phyloP scores from a whole-genome alignment of 1,140 invertebrate species.

The Ceratoteleas bidentatus region DNA sequence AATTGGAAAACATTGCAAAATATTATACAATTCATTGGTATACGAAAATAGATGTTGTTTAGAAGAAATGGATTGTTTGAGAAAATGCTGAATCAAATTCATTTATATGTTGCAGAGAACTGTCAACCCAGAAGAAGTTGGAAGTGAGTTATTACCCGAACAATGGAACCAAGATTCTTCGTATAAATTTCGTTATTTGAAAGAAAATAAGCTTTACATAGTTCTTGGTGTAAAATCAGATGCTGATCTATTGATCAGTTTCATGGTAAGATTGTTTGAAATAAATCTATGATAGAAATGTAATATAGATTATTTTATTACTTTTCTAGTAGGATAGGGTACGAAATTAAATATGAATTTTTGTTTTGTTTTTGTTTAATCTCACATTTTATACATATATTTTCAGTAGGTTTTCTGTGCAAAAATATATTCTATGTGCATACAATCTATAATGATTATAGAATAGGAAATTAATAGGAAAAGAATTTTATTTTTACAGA shows the following conservation, averaged over 20 bases:
- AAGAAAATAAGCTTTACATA: constrained; percentile 85
- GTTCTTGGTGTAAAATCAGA: too few relatives aligned
- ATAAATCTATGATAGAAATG: too few relatives aligned
- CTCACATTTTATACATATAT: too few relatives aligned
- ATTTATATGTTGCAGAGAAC: constrained; percentile 80
- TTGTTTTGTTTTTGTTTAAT: too few relatives aligned
- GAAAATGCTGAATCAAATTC: background rate
- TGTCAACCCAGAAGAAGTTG: constrained; percentile 83
- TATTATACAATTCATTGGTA: too few relatives aligned
- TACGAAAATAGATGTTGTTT: too few relatives aligned
- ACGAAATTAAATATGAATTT: too few relatives aligned
- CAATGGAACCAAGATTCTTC: constrained; percentile 85
- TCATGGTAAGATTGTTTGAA: constrained; percentile 83
- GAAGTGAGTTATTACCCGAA: constrained; percentile 86
- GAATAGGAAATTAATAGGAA: background rate
- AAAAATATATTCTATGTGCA: too few relatives aligned
- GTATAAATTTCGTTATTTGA: constrained; percentile 86
- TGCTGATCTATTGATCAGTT: constrained; percentile 84
- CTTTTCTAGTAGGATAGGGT: too few relatives aligned
- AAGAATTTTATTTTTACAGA: constrained; percentile 67
- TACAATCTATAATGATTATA: background rate
- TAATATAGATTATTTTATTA: too few relatives aligned
- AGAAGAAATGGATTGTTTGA: background rate
- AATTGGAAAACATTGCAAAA: too few relatives aligned
- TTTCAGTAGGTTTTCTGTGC: too few relatives aligned